These are phyloP conservation scores for Brachystomella parvula DNA, from an alignment of 1,140 invertebrate genomes.

Conservation along the genomic window DNA sequence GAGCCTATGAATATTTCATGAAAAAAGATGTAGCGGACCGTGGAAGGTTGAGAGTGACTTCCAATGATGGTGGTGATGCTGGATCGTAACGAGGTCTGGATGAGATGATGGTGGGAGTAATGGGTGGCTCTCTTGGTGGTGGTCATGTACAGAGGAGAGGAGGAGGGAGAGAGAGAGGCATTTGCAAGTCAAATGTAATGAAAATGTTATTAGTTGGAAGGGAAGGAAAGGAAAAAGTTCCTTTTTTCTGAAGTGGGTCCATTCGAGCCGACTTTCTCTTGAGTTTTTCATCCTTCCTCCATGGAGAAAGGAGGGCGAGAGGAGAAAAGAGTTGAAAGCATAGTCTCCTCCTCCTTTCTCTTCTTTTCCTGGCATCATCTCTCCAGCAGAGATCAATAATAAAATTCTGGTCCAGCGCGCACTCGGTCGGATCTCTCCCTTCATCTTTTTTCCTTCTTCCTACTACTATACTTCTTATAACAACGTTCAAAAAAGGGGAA, in stretches of 20 bases:
- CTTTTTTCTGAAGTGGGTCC: conserved; percentile 12
- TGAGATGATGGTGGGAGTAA: neutral
- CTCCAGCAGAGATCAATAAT: conserved; percentile 25
- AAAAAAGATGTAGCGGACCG: conserved; percentile 15
- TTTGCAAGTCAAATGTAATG: conserved; percentile 21
- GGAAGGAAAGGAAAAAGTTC: conserved; percentile 12
- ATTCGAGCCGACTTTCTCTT: neutral
- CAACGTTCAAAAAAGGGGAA: no score
- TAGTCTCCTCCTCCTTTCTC: conserved; percentile 26
- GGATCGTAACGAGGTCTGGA: no score
- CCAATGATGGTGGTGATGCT: neutral
- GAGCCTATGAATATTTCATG: conserved; percentile 31
- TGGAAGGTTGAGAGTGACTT: neutral
- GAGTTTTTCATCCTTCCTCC: neutral
- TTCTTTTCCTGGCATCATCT: neutral
- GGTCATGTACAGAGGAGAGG: neutral
- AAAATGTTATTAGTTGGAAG: conserved; percentile 26
- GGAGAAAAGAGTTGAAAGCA: conserved; percentile 8
- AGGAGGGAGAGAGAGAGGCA: neutral
- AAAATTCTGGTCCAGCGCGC: conserved; percentile 33
- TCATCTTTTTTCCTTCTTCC: conserved; percentile 12
- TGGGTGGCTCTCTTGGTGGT: neutral
- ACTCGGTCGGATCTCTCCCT: conserved; percentile 22
- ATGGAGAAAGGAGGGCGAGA: neutral
- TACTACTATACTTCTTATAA: no score